Evolutionary conservation across 2,888 invertebrate genomes (phyloP), one percentile per base, ranked within the genome.

Genomic region (Caenorhabditis plicata): DNA sequence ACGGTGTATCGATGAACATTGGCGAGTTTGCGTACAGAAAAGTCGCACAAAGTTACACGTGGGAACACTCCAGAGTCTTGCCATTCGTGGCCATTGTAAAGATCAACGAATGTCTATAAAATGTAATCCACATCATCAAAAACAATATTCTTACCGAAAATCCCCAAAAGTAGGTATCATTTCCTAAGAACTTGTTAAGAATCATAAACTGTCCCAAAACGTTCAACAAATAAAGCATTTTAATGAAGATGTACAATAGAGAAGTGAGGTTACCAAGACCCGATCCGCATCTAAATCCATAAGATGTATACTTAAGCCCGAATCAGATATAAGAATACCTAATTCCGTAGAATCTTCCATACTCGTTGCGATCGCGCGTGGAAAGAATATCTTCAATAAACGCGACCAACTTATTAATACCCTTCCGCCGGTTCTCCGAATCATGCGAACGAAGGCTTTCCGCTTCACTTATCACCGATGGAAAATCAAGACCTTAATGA

Each of bases 11-110:
- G 62, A 45, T 80, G 78, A 31, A 80, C 66, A 52, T 80, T 80
- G 51, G 77, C 80, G 48, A 84, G 73, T 54, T 82, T 82, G 15
- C 84, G 67, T 22, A 83, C 58, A 7, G 55, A 53, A 60, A 78
- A 77, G 53, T 78, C 76, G 48, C 76, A 72, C 32, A 71, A 61
- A 3, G 70, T 72, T 22, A 75, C 77, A 41, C 77, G 71, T 35
- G 78, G 78, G 69, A 81, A 81, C 33, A 81, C 71, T n/a, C 75
- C 77, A 19, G 79, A 78, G 22, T 81, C 78, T 32, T 65, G 50
- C 81, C 80, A 82, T 49, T 74, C 76, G 11, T 66, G 58, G 11
- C 81, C 81, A 29, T 63, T 54, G 57, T 69, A 68, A 38, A 82
- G 58, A 26, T 78, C 75, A n/a, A 47, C 53, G 40, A 80, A 53